Base-by-base conservation (phyloP, 2,797 vertebrate genomes). In the Tangara arthus region DNA sequence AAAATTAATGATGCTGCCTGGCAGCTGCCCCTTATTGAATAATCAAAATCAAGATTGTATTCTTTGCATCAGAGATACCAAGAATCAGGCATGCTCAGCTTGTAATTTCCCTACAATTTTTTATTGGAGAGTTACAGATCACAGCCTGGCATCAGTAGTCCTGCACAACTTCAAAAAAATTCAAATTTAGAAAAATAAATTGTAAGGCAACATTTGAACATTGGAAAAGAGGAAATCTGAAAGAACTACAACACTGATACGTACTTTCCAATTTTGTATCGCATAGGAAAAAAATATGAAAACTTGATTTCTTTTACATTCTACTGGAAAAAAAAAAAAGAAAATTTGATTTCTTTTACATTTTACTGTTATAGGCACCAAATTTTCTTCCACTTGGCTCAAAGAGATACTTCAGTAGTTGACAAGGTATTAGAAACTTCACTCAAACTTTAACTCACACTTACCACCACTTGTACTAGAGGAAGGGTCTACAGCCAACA, bases 391-490 rank as follows among this genome's bases (percentile, higher is more conserved):
- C 39, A 53, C 35, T 60, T 89, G 20, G 24, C 18, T 12, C 42
- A 65, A 66, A 46, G 6, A 82, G 6, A 50, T 24, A 61, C 11
- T 39, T n/a, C 27, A 44, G 26, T 2, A 47, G n/a, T 5, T 47
- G 12, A 72, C 16, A 55, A 90, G 11, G 18, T 20, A 83, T 21
- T 44, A 65, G 37, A 59, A 90, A 88, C 2, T 20, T 26, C 7
- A 75, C 24, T 23, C n/a, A 87, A 78, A 64, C 32, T 76, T 53
- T 30, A 71, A 59, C 50, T 49, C 24, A 83, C 59, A 93, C 98
- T 97, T 97, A 99, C 99, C 99, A 96, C 99, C 99, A 63, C 98
- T 99, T 28, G 99, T 99, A 96, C 99, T 99, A 37, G 99, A 99
- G 0, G 99, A 99, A 13, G 99, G 99, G 83, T 99, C 99, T 34